Evolutionary conservation across 2,888 invertebrate genomes (phyloP), one percentile per base, ranked within the genome.

Genomic region (Lepeophtheirus nordmannii): DNA sequence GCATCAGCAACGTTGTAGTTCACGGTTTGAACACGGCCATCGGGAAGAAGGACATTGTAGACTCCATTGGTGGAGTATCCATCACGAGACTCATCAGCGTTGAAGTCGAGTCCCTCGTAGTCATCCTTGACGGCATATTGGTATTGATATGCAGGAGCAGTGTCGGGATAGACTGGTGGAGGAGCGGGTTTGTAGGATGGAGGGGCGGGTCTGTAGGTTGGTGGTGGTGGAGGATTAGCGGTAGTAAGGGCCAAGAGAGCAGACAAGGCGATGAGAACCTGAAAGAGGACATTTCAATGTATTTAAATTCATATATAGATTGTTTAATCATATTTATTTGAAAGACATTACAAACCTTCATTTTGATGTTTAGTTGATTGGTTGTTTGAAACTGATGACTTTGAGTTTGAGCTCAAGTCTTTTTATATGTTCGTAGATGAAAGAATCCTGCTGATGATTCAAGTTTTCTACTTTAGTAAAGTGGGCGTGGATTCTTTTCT

Each of bases 1-100:
- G 9, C 11, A 57, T 57, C 57, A 57, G 57, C 57, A 11, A 57
- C 57, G n/a, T 57, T 57, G n/a, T 57, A 57, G 57, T 9, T 57
- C 57, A 57, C 57, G 5, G 23, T 57, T 14, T 57, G 9, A n/a
- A n/a, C 23, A 23, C 57, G 57, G 1, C 57, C n/a, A 57, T 57
- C 57, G n/a, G 57, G 57, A 8, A 57, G 57, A n/a, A 23, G 22
- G 23, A 57, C 57, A 57, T n/a, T 20, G 57, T 57, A 57, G 20
- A 11, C 22, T 20, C 57, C 57, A 57, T 57, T 57, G n/a, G 57
- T 57, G 1, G n/a, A 9, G 23, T 57, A 8, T 22, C 57, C 57
- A 57, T 57, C 11, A 57, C 57, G 57, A n/a, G 57, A 20, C 57
- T 57, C 57, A 57, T 57, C 23, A 11, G 20, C 22, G n/a, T 23